Evolutionary conservation across 2,888 invertebrate species (phyloP).

Genomic region (Sphinx pinastri): DNA sequence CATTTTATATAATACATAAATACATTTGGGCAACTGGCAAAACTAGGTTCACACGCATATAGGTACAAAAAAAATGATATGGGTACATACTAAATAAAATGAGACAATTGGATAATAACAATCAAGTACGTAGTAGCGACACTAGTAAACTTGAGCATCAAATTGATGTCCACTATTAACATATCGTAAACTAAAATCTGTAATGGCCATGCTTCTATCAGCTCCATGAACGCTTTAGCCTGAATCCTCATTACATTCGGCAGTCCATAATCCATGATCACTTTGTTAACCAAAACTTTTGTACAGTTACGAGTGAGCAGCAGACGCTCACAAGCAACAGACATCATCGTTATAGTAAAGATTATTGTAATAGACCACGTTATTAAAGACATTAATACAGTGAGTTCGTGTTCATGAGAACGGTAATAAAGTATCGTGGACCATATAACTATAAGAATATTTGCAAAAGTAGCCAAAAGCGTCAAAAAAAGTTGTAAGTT

Average conservation of each 20-base stretch:
- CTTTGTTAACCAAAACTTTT: constrained; percentile 55
- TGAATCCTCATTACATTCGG: constrained; percentile 55
- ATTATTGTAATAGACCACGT: constrained; percentile 52
- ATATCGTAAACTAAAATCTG: constrained; percentile 57
- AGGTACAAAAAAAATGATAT: no score
- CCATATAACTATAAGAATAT: constrained; percentile 57
- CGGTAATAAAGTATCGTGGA: constrained; percentile 49
- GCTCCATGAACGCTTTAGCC: constrained; percentile 62
- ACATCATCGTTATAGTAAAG: constrained; percentile 49
- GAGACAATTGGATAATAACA: constrained; percentile 63
- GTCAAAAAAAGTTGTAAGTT: constrained; percentile 63
- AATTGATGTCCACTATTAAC: constrained; percentile 61
- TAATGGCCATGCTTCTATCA: constrained; percentile 60
- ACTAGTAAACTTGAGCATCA: constrained; percentile 65
- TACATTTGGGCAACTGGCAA: no score
- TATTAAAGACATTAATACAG: constrained; percentile 44
- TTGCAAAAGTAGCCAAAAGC: constrained; percentile 54
- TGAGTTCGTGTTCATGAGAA: constrained; percentile 36
- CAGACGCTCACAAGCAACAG: constrained; percentile 54
- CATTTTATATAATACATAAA: no score
- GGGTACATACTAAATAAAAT: constrained; percentile 48
- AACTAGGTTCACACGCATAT: no score
- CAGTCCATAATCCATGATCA: constrained; percentile 62
- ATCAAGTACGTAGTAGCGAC: constrained; percentile 66
- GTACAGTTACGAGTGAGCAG: constrained; percentile 49